Base-by-base conservation (phyloP, 2,888 invertebrate species). In the Campoletis raptor region DNA sequence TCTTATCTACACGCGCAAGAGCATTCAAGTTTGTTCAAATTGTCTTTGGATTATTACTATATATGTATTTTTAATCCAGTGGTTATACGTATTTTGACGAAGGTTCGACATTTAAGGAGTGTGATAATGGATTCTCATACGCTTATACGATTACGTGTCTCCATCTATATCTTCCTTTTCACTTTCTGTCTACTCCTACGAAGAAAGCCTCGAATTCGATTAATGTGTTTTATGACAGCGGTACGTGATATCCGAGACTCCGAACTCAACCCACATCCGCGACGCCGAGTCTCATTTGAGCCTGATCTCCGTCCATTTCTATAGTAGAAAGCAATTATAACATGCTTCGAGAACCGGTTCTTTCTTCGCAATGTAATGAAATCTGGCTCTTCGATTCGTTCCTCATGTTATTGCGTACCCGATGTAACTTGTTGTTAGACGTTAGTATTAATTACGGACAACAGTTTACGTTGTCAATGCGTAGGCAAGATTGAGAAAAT, bases 211-310 rank as follows among this genome's bases (percentile, higher is more conserved):
- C 81, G 79, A 85, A 87, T 87, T 64, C 79, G 86, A 87, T 87
- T 85, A 87, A 85, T 87, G 81, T 61, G 48, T 76, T 87, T 85
- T 80, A 87, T 77, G 86, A 87, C 84, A 82, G 79, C 52, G 45
- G 86, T 85, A 87, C 84, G 84, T 85, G 84, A 87, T 87, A 87
- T 74, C 79, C 76, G 76, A 85, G 84, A 85, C 70, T 76, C 42
- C 48, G 69, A 76, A 42, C 67, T 61, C 76, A 64, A 54, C 70
- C 64, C 61, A 81, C 81, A 81, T 67, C 48, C 48, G 61, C 57
- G 76, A 72, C 36, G 70, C 69, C 70, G 52, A 30, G 77, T 77
- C 36, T 76, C 45, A 37, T 76, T 82, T 80, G 10, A 61, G 3
- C 70, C 21, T 64, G 79, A 79, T 66, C 10, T 52, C 52, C 79